phyloP scores from a whole-genome alignment of 2,888 invertebrate species.

The Choreutis nemorana region DNA sequence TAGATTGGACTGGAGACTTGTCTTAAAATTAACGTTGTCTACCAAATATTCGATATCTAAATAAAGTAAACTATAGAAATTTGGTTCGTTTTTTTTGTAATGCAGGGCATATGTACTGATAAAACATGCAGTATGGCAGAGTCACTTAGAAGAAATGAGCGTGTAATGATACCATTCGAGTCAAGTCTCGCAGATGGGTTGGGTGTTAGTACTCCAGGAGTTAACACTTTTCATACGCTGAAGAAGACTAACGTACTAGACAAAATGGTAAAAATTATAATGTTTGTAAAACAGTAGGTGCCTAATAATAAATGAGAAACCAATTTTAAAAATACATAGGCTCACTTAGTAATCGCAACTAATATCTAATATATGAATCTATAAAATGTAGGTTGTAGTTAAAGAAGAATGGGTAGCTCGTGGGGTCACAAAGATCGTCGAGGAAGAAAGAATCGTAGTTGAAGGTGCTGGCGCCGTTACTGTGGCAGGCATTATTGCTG shows the following conservation, averaged over 20 bases:
- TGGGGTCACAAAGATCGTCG: conserved; percentile 79
- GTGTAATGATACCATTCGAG: conserved; percentile 69
- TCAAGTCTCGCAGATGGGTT: conserved; percentile 87
- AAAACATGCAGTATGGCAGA: conserved; percentile 48
- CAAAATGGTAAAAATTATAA: conserved; percentile 43
- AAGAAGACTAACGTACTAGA: conserved; percentile 39
- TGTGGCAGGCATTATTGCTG: conserved; percentile 81
- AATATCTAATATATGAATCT: too few relatives aligned
- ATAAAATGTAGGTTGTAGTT: conserved; percentile 75
- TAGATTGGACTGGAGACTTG: neutral
- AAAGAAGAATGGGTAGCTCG: conserved; percentile 86
- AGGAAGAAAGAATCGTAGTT: conserved; percentile 85
- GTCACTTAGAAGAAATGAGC: conserved; percentile 70
- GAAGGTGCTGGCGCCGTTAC: conserved; percentile 89
- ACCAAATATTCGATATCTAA: neutral
- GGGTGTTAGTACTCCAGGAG: conserved; percentile 39
- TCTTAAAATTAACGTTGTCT: neutral
- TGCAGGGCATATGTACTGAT: conserved; percentile 47
- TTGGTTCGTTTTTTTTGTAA: neutral
- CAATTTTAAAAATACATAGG: too few relatives aligned
- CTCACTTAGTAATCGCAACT: too few relatives aligned
- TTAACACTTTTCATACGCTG: conserved; percentile 43
- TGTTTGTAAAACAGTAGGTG: too few relatives aligned
- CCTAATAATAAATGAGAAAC: too few relatives aligned
- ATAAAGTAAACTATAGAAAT: neutral